Evolutionary conservation across 2,797 vertebrate species (phyloP).

Genomic region (Pempheris klunzingeri): DNA sequence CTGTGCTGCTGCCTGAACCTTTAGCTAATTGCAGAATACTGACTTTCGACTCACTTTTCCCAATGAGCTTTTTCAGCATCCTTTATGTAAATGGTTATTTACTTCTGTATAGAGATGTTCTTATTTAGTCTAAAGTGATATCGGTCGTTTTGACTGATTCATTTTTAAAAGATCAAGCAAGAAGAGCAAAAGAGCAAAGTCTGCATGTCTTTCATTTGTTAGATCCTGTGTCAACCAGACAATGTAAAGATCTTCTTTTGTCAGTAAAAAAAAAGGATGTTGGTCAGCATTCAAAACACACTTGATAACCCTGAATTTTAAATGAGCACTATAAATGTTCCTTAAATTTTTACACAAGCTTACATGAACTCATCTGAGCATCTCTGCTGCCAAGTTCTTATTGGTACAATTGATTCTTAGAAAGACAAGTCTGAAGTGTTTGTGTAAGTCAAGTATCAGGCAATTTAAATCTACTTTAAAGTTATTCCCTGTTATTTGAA

Average conservation of each 20-base stretch:
- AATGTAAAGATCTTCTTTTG: not conserved
- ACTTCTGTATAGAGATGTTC: too few species aligned
- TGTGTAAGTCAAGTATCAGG: not conserved
- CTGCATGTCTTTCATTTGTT: not conserved
- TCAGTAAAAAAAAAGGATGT: not conserved
- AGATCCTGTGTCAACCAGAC: not conserved
- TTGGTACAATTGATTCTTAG: not conserved
- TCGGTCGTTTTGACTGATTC: slow-evolving; percentile 1
- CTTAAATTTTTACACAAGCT: not conserved
- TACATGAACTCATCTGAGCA: not conserved
- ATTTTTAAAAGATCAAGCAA: not conserved
- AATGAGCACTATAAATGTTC: slow-evolving; percentile 11
- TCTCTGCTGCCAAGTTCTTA: slow-evolving; percentile 10
- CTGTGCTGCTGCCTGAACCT: slow-evolving; percentile 40
- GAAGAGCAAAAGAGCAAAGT: not conserved
- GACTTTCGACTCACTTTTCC: slow-evolving; percentile 39
- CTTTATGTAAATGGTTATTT: slow-evolving; percentile 16
- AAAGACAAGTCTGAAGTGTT: not conserved
- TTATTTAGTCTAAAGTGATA: too few species aligned
- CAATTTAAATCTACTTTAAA: not conserved
- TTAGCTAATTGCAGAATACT: slow-evolving; percentile 64
- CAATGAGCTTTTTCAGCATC: slow-evolving; percentile 45
- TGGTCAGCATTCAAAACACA: not conserved
- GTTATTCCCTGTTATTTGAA: not conserved
- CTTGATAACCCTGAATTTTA: not conserved